A percentile compares a stretch with the other conserved stretches of the same genome.
phyloP scores from a whole-genome alignment of 2,113 vertebrate genomes.

The Syrrhaptes paradoxus region DNA sequence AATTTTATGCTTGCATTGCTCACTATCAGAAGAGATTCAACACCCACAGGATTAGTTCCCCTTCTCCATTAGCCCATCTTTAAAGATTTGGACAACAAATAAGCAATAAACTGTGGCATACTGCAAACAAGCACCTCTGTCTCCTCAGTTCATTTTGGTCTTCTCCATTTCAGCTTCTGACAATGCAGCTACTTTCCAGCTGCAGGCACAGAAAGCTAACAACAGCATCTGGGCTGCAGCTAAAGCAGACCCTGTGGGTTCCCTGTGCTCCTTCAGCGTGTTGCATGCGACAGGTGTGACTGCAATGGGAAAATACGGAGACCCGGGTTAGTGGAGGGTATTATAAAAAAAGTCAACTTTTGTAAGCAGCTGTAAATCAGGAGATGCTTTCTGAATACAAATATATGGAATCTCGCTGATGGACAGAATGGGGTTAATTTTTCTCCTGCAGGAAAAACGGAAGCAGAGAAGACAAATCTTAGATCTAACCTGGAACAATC shows the following conservation, averaged over 20 bases:
- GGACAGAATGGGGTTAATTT: not conserved
- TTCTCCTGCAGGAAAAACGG: not conserved
- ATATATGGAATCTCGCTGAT: not conserved
- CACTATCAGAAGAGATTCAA: slow-evolving; percentile 11
- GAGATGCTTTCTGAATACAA: not conserved
- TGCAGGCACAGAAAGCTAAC: not conserved
- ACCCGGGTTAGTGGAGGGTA: not conserved
- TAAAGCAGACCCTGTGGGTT: not conserved
- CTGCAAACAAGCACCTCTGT: not conserved
- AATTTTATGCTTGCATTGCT: slow-evolving; percentile 22
- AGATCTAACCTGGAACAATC: not conserved
- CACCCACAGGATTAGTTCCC: not conserved
- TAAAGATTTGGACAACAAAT: not conserved
- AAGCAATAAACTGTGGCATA: not conserved
- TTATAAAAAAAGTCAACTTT: not conserved
- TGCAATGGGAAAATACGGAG: not conserved
- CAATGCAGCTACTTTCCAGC: not conserved
- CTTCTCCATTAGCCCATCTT: not conserved
- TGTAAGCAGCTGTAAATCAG: not conserved
- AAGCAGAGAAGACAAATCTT: not conserved
- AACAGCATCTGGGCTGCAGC: not conserved
- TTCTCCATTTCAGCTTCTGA: not conserved
- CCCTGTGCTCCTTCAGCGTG: not conserved
- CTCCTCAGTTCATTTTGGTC: not conserved
- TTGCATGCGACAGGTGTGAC: no score